Conservation (phyloP, 2,888 invertebrate genomes). For the Pollenia griseotomentosa region DNA sequence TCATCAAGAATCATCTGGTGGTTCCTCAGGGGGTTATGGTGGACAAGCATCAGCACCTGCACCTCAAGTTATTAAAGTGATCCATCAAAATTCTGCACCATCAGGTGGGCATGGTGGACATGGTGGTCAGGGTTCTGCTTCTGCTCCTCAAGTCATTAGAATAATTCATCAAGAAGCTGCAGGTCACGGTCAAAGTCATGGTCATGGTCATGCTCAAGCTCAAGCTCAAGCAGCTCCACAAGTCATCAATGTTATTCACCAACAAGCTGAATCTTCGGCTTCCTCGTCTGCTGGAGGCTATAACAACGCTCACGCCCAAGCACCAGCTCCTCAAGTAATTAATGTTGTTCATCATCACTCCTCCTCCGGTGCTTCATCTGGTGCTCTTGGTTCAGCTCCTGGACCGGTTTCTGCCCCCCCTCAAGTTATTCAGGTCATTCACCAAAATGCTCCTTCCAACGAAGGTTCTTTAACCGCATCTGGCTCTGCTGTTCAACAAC, state of each 20-base stretch:
- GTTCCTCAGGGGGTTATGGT: conserved; percentile 1
- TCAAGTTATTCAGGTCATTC: conserved; percentile 73
- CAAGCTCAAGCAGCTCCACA: conserved; percentile 23
- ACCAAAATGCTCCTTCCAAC: conserved; percentile 70
- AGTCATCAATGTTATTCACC: conserved; percentile 72
- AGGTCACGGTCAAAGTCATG: conserved; percentile 26
- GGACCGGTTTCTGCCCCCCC: conserved; percentile 55
- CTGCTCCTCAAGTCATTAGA: conserved; percentile 77
- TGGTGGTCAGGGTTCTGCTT: conserved; percentile 25
- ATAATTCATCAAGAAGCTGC: conserved; percentile 71
- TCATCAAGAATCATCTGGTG: conserved; percentile 65
- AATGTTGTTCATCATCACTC: conserved; percentile 72
- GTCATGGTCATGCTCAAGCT: conserved; percentile 12
- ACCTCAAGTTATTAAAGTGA: conserved; percentile 77
- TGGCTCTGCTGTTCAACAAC: conserved; percentile 41
- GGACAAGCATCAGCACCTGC: conserved; percentile 29
- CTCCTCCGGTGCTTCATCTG: conserved; percentile 25
- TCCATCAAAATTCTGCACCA: conserved; percentile 66
- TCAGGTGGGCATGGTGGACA: neutral
- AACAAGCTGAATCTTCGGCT: conserved; percentile 40
- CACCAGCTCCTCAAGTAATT: conserved; percentile 48
- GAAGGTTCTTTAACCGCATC: conserved; percentile 21
- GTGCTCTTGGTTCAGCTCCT: conserved; percentile 63
- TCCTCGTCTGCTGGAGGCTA: conserved; percentile 42
- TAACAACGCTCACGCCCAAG: neutral